A percentile compares a stretch with the other conserved stretches of the same genome.
These are phyloP conservation scores for Drosophila triauraria DNA, from an alignment of 1,140 invertebrate species.

Conservation along the genomic window DNA sequence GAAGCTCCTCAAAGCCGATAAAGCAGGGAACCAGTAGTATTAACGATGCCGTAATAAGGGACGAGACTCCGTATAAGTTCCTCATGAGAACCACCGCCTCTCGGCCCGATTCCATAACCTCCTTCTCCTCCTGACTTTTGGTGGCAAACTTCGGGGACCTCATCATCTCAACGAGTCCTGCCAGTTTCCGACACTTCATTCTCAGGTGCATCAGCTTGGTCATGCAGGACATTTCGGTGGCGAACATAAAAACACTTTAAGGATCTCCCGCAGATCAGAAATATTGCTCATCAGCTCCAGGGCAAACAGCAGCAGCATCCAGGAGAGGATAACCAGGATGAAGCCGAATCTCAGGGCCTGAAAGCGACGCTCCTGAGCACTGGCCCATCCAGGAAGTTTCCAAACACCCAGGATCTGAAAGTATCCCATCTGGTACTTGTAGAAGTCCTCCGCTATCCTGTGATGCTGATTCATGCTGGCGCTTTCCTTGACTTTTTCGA, in stretches of 20 bases:
- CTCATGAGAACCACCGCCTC: constrained; percentile 32
- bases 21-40: constrained; percentile 46
- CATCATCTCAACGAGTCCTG: constrained; percentile 40
- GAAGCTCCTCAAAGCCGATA: constrained; percentile 29
- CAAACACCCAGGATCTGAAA: constrained; percentile 59
- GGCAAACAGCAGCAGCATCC: constrained; percentile 56
- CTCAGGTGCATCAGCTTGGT: constrained; percentile 58
- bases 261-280: constrained; percentile 51
- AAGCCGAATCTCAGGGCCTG: constrained; percentile 40
- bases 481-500: neutral
- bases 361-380: neutral
- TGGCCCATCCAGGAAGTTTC: constrained; percentile 11
- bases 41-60: constrained; percentile 31
- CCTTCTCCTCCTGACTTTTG: constrained; percentile 4
- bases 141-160: constrained; percentile 25
- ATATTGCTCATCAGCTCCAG: constrained; percentile 53
- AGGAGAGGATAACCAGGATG: constrained; percentile 39
- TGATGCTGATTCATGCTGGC: constrained; percentile 45
- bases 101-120: constrained; percentile 4
- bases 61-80: constrained; percentile 49
- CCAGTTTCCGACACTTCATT: constrained; percentile 16
- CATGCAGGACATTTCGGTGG: constrained; percentile 69
- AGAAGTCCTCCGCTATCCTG: constrained; percentile 39
- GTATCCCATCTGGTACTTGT: constrained; percentile 65
- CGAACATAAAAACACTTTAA: constrained; percentile 76